Conservation (phyloP, 2,113 vertebrate genomes). For the Pedionomus torquatus region DNA sequence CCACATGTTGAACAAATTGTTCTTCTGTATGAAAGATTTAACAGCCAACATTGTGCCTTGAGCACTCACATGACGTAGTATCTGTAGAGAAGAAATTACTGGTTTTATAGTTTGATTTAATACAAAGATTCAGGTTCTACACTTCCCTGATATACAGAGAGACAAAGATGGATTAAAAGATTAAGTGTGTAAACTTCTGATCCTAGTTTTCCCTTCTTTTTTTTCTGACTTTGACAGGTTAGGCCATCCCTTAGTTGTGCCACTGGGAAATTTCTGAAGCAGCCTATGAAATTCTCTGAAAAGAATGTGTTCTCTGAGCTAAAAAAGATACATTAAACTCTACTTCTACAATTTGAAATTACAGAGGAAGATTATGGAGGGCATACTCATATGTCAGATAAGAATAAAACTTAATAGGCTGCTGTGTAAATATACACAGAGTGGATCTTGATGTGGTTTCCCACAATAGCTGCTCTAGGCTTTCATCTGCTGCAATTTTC, state of each 20-base stretch:
- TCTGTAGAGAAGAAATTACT: not conserved
- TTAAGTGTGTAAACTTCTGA: not conserved
- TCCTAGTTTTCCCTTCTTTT: not conserved
- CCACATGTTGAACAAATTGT: not conserved
- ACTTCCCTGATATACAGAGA: not conserved
- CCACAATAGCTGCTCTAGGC: not conserved
- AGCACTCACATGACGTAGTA: not conserved
- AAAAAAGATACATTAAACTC: constrained; percentile 5
- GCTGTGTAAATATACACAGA: constrained; percentile 15
- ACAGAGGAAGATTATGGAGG: constrained; percentile 1
- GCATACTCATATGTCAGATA: constrained; percentile 1
- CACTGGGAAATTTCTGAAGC: not conserved
- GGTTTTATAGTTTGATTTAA: not conserved
- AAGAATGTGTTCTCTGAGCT: not conserved
- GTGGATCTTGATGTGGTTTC: constrained; percentile 42
- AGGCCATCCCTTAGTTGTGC: not conserved
- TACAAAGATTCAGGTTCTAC: not conserved
- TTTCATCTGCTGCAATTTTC: constrained; percentile 45
- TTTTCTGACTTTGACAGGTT: not conserved
- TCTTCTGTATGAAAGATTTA: not conserved
- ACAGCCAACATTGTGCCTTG: not conserved
- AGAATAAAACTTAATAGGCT: constrained; percentile 2
- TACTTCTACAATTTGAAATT: constrained; percentile 33
- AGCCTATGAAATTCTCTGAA: not conserved
- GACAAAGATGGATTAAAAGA: not conserved